Conservation (phyloP, 2,113 vertebrate species). For the Scolopax mira region DNA sequence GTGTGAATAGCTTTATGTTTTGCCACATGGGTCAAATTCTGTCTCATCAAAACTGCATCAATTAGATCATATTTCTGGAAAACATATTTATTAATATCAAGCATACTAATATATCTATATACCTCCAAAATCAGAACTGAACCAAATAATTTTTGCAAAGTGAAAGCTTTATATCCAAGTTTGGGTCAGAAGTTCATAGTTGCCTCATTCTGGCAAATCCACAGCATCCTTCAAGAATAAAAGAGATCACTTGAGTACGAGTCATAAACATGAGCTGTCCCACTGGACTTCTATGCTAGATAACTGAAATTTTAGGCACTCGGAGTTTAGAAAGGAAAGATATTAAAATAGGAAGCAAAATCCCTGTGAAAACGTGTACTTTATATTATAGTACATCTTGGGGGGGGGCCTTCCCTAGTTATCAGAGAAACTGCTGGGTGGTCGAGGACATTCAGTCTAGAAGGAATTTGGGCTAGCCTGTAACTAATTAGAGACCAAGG, state of each 20-base stretch:
- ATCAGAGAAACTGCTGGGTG: neutral
- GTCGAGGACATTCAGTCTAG: neutral
- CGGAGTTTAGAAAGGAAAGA: neutral
- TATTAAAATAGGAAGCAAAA: neutral
- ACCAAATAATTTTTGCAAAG: neutral
- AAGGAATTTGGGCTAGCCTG: accelerated
- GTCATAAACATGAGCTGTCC: neutral
- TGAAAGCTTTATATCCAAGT: neutral
- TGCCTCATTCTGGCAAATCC: neutral
- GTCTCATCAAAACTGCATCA: neutral
- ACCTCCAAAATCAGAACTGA: neutral
- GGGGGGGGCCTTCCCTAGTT: neutral
- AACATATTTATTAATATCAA: neutral
- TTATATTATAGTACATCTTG: neutral
- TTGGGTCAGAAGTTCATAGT: neutral
- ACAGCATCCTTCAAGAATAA: neutral
- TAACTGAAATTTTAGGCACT: neutral
- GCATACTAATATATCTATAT: neutral
- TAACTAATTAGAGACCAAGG: neutral
- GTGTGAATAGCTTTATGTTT: neutral
- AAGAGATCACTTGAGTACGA: neutral
- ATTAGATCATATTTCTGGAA: neutral
- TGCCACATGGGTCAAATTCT: neutral
- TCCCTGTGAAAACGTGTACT: neutral
- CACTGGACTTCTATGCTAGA: neutral